Conservation (phyloP, 2,113 vertebrate species). For the Oxyruncus cristatus region DNA sequence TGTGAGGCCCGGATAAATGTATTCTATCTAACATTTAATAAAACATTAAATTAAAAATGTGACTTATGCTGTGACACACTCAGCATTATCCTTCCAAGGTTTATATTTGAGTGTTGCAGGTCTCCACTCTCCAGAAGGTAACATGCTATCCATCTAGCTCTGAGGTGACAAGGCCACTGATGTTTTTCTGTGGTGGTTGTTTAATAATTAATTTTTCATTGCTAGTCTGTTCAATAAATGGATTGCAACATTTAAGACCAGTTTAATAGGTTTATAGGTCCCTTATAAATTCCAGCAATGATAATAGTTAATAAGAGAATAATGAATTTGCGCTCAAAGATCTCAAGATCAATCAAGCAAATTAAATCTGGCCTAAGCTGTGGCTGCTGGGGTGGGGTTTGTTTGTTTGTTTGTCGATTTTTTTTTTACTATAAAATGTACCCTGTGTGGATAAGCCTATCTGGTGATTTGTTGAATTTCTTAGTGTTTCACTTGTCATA, state of each 20-base stretch:
- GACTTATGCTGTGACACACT: slow-evolving; percentile 73
- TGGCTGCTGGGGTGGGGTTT: not conserved
- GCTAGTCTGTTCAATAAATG: slow-evolving; percentile 74
- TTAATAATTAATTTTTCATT: slow-evolving; percentile 83
- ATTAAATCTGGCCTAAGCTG: slow-evolving; percentile 30
- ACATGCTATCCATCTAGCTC: slow-evolving; percentile 70
- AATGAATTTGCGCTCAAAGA: slow-evolving; percentile 64
- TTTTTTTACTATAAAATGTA: not conserved
- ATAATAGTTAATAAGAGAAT: slow-evolving; percentile 71
- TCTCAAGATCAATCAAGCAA: slow-evolving; percentile 58
- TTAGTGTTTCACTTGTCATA: slow-evolving; percentile 51
- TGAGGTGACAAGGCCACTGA: slow-evolving; percentile 71
- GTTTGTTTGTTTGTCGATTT: not conserved
- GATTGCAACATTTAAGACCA: slow-evolving; percentile 75
- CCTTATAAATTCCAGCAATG: slow-evolving; percentile 58
- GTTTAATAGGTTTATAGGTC: slow-evolving; percentile 72
- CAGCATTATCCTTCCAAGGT: slow-evolving; percentile 69
- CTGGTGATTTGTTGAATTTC: slow-evolving; percentile 39
- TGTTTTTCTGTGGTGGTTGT: slow-evolving; percentile 74
- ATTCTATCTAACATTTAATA: slow-evolving; percentile 79
- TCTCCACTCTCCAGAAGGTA: slow-evolving; percentile 50
- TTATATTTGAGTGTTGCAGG: slow-evolving; percentile 67
- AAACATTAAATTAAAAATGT: slow-evolving; percentile 82
- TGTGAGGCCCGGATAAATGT: slow-evolving; percentile 73
- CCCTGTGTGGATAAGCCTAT: not conserved